Evolutionary conservation across 1,140 invertebrate genomes (phyloP).

Genomic region (Leptinotarsa lineolata): DNA sequence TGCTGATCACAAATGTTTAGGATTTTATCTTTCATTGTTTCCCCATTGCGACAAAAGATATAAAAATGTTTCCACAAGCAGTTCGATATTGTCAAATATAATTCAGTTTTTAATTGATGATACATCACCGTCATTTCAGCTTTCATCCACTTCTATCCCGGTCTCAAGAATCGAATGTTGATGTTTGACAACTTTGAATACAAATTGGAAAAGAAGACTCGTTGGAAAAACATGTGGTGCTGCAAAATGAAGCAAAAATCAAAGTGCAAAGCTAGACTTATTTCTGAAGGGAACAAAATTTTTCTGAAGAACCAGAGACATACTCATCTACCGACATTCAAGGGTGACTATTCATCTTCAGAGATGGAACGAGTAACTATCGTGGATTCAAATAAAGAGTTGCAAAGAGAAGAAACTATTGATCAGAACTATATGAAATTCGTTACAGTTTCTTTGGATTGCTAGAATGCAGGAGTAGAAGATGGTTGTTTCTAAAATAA

Average conservation of each 20-base stretch:
- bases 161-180: conserved; percentile 33
- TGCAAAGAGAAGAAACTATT: background rate
- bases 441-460: too few relatives aligned
- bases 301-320: conserved; percentile 34
- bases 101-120: background rate
- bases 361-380: background rate
- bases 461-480: too few relatives aligned
- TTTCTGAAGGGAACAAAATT: conserved; percentile 30
- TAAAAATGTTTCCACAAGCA: too few relatives aligned
- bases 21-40: background rate
- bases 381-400: background rate
- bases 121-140: conserved; percentile 25
- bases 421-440: too few relatives aligned
- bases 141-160: conserved; percentile 33
- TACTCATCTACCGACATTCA: conserved; percentile 36
- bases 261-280: conserved; percentile 38
- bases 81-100: too few relatives aligned
- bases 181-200: conserved; percentile 34
- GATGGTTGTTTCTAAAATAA: too few relatives aligned
- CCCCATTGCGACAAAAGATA: too few relatives aligned
- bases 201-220: conserved; percentile 28
- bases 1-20: background rate
- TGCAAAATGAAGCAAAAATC: conserved; percentile 31
- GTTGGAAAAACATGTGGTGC: conserved; percentile 34
- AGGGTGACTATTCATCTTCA: conserved; percentile 15